Conservation (phyloP, 1,140 invertebrate species). For the Heliconius nattereri region DNA sequence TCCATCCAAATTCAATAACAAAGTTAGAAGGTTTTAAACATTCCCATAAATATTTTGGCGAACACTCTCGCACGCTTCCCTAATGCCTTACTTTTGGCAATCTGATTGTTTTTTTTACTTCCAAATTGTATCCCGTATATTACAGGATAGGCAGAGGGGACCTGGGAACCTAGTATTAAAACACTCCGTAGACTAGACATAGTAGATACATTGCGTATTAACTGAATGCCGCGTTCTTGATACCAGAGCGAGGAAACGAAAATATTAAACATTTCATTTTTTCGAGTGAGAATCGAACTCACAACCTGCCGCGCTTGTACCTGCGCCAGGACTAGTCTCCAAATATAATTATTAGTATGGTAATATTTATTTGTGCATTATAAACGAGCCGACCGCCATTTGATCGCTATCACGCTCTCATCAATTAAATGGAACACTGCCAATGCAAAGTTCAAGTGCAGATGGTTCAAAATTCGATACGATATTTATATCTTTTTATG, state of each 20-base stretch:
- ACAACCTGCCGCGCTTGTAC: no score
- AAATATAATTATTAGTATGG: background rate
- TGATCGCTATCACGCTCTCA: constrained; percentile 14
- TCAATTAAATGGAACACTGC: constrained; percentile 31
- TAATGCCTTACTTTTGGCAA: background rate
- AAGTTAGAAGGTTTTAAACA: constrained; percentile 14
- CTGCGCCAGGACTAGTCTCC: no score
- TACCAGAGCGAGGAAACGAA: no score
- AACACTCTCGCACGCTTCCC: background rate
- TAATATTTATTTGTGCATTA: constrained; percentile 4
- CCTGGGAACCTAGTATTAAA: no score
- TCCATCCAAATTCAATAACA: constrained; percentile 19
- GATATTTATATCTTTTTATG: background rate
- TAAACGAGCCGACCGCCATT: background rate
- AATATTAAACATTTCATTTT: no score
- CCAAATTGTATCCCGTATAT: no score
- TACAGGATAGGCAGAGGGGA: no score
- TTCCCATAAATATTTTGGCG: constrained; percentile 19
- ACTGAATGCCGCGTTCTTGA: no score
- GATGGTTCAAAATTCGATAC: constrained; percentile 2
- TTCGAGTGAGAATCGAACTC: no score
- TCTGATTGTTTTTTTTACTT: background rate
- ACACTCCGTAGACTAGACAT: no score
- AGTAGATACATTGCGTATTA: no score
- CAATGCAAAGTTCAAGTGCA: constrained; percentile 36